Percentiles rank a stretch among this genome's conserved stretches.
phyloP scores from a whole-genome alignment of 2,888 invertebrate genomes.

The Arrhopalites spinosus region DNA sequence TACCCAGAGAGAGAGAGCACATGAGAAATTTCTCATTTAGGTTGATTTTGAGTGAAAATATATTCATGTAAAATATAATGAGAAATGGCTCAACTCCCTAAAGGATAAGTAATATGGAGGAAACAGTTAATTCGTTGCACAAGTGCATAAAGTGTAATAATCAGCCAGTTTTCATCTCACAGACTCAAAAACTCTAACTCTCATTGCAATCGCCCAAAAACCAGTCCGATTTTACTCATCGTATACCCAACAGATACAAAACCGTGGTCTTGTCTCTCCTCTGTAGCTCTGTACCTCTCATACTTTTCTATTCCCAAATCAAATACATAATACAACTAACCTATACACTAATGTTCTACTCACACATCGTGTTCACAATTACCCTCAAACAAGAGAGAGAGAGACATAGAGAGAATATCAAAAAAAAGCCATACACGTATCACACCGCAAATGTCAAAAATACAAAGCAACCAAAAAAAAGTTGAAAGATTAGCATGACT shows the following conservation, averaged over 20 bases:
- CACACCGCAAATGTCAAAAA: too few species aligned
- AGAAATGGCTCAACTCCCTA: slow-evolving; percentile 5
- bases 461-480: too few species aligned
- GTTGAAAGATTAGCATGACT: too few species aligned
- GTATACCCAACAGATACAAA: background rate
- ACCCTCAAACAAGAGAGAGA: background rate
- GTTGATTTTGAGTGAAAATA: background rate
- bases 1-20: too few species aligned
- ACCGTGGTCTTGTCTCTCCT: background rate
- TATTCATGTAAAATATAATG: slow-evolving; percentile 8
- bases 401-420: background rate
- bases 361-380: too few species aligned
- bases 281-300: background rate
- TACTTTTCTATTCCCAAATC: slow-evolving; percentile 9
- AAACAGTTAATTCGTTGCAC: slow-evolving; percentile 31
- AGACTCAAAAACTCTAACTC: background rate
- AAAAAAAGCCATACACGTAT: too few species aligned
- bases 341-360: too few species aligned
- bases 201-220: background rate
- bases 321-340: too few species aligned
- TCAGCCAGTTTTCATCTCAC: background rate
- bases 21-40: too few species aligned
- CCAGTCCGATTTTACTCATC: background rate
- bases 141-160: slow-evolving; percentile 34
- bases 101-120: background rate